A percentile compares a stretch with the other conserved stretches of the same genome.
Evolutionary conservation across 2,113 vertebrate genomes (phyloP).

Genomic region (Oreochromis niloticus): DNA sequence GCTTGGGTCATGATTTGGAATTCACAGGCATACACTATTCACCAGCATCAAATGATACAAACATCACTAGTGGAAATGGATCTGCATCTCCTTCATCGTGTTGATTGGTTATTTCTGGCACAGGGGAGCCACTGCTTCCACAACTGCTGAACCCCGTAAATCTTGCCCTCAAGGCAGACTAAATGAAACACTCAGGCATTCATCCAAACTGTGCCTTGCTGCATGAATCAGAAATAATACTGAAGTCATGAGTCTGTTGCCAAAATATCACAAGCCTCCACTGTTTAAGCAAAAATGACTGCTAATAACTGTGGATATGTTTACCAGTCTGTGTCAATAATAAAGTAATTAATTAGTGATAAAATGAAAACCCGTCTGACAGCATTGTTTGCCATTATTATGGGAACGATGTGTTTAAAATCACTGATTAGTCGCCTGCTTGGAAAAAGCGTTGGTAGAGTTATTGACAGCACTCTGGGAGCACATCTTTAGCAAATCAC

Average conservation of each 20-base stretch:
- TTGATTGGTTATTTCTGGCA: conserved; percentile 30
- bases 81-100: neutral
- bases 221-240: conserved; percentile 8
- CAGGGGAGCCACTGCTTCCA: neutral
- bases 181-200: conserved; percentile 18
- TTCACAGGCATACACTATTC: neutral
- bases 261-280: neutral
- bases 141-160: neutral
- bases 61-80: conserved; percentile 19
- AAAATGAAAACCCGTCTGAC: neutral
- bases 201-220: neutral
- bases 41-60: conserved; percentile 5
- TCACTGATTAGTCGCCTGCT: neutral
- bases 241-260: neutral
- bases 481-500: neutral
- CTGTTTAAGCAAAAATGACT: neutral
- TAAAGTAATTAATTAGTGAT: neutral
- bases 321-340: neutral
- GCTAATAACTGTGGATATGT: neutral
- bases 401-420: neutral
- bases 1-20: neutral
- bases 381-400: neutral
- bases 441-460: neutral
- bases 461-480: neutral
- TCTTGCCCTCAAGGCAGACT: conserved; percentile 10